These are phyloP conservation scores for Onychostruthus taczanowskii DNA, from an alignment of 2,113 vertebrate genomes.

Conservation along the genomic window DNA sequence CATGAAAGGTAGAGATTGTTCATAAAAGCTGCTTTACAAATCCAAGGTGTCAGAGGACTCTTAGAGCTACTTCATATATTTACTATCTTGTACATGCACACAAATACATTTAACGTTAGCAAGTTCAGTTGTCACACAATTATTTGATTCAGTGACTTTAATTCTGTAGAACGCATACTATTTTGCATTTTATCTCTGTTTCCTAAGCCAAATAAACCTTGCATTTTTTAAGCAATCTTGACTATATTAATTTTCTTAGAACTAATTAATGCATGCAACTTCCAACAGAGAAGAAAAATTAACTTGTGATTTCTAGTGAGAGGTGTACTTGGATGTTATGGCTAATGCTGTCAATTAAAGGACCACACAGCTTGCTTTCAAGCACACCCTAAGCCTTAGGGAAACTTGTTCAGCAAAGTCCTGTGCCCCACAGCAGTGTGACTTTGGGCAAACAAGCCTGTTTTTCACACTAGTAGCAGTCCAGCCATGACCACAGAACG, in stretches of 20 bases:
- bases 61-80: background rate
- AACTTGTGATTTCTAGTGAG: conserved; percentile 32
- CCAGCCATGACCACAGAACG: background rate
- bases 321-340: background rate
- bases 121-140: background rate
- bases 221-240: background rate
- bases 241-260: conserved; percentile 1
- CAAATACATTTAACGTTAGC: background rate
- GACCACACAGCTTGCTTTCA: background rate
- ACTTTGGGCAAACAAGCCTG: background rate
- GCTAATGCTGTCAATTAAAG: background rate
- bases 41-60: background rate
- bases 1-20: background rate
- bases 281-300: conserved; percentile 52
- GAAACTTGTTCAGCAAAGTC: background rate
- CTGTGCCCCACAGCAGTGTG: background rate
- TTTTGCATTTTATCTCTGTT: background rate
- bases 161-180: background rate
- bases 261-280: background rate
- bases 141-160: background rate
- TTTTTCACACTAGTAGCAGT: background rate
- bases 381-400: background rate
- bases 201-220: background rate
- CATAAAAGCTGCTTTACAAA: background rate
- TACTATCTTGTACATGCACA: background rate